Evolutionary conservation across 2,113 vertebrate genomes (phyloP), one percentile per base, ranked within the genome.

Genomic region (Bostrychus sinensis): DNA sequence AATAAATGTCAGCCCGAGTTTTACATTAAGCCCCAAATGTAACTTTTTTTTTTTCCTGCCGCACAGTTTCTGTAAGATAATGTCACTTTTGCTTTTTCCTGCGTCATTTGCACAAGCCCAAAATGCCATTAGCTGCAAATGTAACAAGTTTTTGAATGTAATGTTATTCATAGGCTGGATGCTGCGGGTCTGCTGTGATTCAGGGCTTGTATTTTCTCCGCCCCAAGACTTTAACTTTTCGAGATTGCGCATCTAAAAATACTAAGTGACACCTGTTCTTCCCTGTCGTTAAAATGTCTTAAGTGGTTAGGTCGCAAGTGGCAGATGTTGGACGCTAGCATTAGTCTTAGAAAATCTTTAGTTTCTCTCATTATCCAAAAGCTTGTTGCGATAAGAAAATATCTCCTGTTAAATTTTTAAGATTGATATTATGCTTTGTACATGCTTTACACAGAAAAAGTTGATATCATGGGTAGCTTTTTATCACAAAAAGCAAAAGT

Each of bases 1-100:
- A 89, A 92, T 88, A 91, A 92, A 91, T 91, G 91, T 91, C 91
- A 91, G 81, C 77, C 67, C 75, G 70, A 78, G 80, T 88, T 89
- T 86, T 88, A 66, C 84, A 83, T 90, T 88, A 84, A n/a, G 74
- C 53, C 63, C 30, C 34, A 57, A 72, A 82, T 87, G 73, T 62
- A 62, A 61, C 39, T 78, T 78, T 72, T 65, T 62, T 22, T 51
- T 59, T 60, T 43, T 65, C 34, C 71, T 75, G 64, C 60, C 13
- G 26, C 61, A 66, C 51, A 78, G 59, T 71, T 64, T 82, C 30
- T 69, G 57, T 57, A 54, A 82, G 57, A 68, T 72, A 54, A 81
- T 67, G 72, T 83, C 67, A 66, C 32, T 41, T 74, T 16, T 28
- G 43, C 46, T 62, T 41, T 56, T 17, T 53, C 68, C 10, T 0